phyloP scores from a whole-genome alignment of 2,797 vertebrate genomes.

The Centroberyx gerrardi region DNA sequence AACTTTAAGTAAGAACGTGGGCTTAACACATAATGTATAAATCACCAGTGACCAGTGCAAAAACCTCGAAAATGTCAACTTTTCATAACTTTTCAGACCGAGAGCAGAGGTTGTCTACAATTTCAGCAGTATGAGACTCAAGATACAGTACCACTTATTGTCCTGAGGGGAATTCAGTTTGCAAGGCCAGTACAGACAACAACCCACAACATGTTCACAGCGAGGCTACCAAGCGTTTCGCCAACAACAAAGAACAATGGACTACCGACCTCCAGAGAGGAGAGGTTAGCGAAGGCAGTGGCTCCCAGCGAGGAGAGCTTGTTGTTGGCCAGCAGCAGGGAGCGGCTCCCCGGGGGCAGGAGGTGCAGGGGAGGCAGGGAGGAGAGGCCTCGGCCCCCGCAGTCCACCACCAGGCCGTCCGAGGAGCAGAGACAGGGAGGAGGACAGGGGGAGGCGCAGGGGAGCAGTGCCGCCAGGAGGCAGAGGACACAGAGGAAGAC shows the following conservation, averaged over 20 bases:
- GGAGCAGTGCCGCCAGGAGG: conserved; percentile 82
- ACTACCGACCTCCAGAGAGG: conserved; percentile 88
- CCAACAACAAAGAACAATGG: not conserved
- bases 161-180: conserved; percentile 13
- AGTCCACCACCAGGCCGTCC: conserved; percentile 91
- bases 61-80: conserved; percentile 30
- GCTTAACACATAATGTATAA: conserved; percentile 12
- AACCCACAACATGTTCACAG: conserved; percentile 2
- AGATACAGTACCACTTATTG: conserved; percentile 2
- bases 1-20: too few relatives aligned
- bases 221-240: not conserved
- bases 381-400: conserved; percentile 91
- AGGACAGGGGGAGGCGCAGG: conserved; percentile 88
- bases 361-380: conserved; percentile 89
- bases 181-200: conserved; percentile 14
- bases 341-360: conserved; percentile 90
- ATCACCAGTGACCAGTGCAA: conserved; percentile 1
- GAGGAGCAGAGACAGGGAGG: conserved; percentile 89
- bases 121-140: conserved; percentile 14
- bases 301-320: conserved; percentile 90
- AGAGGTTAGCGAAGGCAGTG: conserved; percentile 92
- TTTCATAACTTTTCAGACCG: conserved; percentile 30
- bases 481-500: conserved; percentile 90
- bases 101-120: conserved; percentile 33
- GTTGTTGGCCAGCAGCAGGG: conserved; percentile 96